phyloP scores from a whole-genome alignment of 37 sponge, comb jelly and placozoan genomes.

The Diacarnus erythraeanus region DNA sequence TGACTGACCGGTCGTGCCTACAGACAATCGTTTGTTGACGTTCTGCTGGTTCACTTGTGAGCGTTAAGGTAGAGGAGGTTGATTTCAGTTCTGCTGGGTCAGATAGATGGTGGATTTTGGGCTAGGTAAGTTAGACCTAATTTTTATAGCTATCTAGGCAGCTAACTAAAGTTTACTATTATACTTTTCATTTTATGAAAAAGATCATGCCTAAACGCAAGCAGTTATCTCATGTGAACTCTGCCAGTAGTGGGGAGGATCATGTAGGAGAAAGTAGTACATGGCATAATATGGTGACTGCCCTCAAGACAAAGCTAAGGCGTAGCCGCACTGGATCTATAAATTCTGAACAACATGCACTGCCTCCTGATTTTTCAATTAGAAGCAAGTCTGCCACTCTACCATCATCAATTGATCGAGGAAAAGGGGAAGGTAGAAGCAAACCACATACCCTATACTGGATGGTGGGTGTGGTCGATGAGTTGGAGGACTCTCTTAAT shows the following conservation, averaged over 20 bases:
- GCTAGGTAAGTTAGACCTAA: no score
- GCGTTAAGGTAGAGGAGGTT: no score
- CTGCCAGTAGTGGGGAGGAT: background rate
- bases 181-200: no score
- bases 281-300: constrained; percentile 2
- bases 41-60: no score
- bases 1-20: no score
- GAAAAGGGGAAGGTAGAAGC: background rate
- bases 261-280: background rate
- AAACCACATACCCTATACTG: constrained; percentile 41
- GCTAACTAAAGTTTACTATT: no score
- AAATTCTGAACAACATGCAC: background rate
- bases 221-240: background rate
- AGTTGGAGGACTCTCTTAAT: constrained; percentile 23
- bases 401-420: constrained; percentile 26
- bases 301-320: constrained; percentile 22
- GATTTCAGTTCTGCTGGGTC: no score
- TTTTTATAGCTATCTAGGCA: no score
- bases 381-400: constrained; percentile 46
- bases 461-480: constrained; percentile 40
- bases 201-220: constrained; percentile 48
- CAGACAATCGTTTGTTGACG: no score
- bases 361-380: background rate
- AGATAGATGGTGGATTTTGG: no score
- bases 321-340: constrained; percentile 20